Percentiles rank a stretch among this genome's conserved stretches.
phyloP scores from a whole-genome alignment of 2,888 invertebrate species.

The Leptarthrus brevirostris region DNA sequence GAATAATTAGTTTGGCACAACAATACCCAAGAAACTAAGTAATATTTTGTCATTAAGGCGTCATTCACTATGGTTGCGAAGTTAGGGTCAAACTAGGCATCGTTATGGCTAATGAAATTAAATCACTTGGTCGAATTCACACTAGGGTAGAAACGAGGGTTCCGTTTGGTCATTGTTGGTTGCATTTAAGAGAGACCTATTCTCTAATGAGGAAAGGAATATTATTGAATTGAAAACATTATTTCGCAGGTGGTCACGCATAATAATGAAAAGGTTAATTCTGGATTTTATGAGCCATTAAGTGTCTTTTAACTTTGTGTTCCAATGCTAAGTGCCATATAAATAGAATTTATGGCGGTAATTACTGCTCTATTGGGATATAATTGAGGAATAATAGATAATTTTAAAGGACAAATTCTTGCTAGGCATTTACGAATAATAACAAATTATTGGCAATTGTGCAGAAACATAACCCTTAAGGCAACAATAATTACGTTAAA shows the following conservation, averaged over 20 bases:
- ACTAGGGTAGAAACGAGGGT: neutral
- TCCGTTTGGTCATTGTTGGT: constrained; percentile 4
- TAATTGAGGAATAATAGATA: too few species aligned
- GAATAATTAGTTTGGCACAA: constrained; percentile 1
- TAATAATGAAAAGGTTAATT: constrained; percentile 13
- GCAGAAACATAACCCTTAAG: too few species aligned
- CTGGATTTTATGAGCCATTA: constrained; percentile 34
- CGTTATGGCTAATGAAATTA: constrained; percentile 39
- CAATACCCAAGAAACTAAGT: neutral
- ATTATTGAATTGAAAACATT: constrained; percentile 26
- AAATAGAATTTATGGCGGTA: too few species aligned
- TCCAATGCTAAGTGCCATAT: neutral
- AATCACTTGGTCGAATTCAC: constrained; percentile 33
- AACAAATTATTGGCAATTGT: too few species aligned
- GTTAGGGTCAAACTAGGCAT: constrained; percentile 11
- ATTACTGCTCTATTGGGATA: too few species aligned
- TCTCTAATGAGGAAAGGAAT: neutral
- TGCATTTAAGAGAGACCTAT: constrained; percentile 19
- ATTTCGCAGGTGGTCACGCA: constrained; percentile 32
- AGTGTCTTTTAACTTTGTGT: constrained; percentile 26
- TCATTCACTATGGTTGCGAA: neutral
- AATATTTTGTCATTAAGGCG: neutral
- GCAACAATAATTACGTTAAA: too few species aligned
- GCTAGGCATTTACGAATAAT: too few species aligned
- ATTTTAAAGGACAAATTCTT: too few species aligned